These are phyloP conservation scores for Mormyrops attenuatus DNA, from an alignment of 2,797 vertebrate genomes.

Conservation along the genomic window DNA sequence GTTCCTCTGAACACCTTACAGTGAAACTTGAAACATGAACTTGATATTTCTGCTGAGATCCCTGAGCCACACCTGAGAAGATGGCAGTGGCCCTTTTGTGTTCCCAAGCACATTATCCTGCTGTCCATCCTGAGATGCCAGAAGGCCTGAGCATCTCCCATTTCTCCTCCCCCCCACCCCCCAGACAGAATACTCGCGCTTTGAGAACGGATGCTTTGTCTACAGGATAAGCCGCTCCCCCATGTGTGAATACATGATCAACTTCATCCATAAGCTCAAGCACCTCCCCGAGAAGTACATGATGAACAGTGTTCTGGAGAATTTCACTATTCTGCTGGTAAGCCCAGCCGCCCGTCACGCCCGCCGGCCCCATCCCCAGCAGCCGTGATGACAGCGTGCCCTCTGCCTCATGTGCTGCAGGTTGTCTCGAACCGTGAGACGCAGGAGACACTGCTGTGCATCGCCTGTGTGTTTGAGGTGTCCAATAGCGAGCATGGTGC, in stretches of 20 bases:
- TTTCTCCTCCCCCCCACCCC: neutral
- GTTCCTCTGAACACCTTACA: neutral
- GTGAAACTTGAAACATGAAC: neutral
- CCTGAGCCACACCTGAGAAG: neutral
- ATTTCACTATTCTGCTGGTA: slow-evolving; percentile 98
- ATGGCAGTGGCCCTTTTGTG: neutral
- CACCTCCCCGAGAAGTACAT: slow-evolving; percentile 99
- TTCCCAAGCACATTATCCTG: neutral
- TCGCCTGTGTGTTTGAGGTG: slow-evolving; percentile 98
- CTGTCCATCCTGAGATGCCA: neutral
- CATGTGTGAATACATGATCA: slow-evolving; percentile 99
- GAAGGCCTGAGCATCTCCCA: neutral
- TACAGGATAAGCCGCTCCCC: slow-evolving; percentile 96
- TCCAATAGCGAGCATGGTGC: slow-evolving; percentile 98
- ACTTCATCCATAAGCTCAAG: slow-evolving; percentile 99
- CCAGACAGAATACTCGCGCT: slow-evolving; percentile 92
- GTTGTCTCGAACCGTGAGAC: slow-evolving; percentile 98
- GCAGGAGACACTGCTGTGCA: slow-evolving; percentile 97
- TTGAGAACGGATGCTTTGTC: slow-evolving; percentile 93
- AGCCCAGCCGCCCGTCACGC: slow-evolving; percentile 16
- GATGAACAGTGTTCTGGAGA: slow-evolving; percentile 99
- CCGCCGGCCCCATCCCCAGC: neutral
- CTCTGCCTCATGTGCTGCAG: slow-evolving; percentile 46
- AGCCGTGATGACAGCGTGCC: too few species aligned
- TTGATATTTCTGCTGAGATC: neutral